Conservation (phyloP, 2,113 vertebrate species). For the Rhombomys opimus region DNA sequence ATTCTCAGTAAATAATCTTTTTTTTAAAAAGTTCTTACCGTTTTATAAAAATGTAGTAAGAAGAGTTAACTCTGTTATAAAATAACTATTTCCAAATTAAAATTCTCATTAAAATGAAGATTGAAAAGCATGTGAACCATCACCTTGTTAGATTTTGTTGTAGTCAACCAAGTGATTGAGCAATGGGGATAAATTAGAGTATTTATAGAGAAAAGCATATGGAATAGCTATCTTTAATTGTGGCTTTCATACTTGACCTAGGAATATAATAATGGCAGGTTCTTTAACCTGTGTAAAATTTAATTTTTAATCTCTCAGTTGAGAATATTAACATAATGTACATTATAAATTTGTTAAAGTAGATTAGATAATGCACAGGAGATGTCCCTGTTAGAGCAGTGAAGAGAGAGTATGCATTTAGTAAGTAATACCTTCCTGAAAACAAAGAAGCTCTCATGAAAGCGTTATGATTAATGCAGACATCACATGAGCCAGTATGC, state of each 20-base stretch:
- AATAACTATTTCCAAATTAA: neutral
- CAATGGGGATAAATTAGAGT: neutral
- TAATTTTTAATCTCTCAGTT: constrained; percentile 9
- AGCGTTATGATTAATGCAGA: neutral
- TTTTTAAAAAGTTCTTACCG: neutral
- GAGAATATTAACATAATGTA: constrained; percentile 12
- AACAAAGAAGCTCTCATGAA: neutral
- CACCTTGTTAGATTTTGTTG: neutral
- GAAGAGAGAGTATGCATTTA: neutral
- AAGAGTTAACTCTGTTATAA: neutral
- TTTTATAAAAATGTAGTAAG: neutral
- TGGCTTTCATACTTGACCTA: neutral
- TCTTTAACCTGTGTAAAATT: neutral
- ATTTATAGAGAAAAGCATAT: neutral
- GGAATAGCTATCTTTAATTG: neutral
- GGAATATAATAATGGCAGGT: neutral
- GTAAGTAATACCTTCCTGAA: neutral
- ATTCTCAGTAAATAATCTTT: neutral
- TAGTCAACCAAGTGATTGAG: neutral
- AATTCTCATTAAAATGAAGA: neutral
- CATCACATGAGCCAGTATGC: neutral
- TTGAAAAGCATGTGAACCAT: neutral
- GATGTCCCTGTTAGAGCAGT: neutral
- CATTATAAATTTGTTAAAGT: constrained; percentile 20
- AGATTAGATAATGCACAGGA: neutral